phyloP scores from a whole-genome alignment of 2,113 vertebrate species.

The Burhinus bistriatus region DNA sequence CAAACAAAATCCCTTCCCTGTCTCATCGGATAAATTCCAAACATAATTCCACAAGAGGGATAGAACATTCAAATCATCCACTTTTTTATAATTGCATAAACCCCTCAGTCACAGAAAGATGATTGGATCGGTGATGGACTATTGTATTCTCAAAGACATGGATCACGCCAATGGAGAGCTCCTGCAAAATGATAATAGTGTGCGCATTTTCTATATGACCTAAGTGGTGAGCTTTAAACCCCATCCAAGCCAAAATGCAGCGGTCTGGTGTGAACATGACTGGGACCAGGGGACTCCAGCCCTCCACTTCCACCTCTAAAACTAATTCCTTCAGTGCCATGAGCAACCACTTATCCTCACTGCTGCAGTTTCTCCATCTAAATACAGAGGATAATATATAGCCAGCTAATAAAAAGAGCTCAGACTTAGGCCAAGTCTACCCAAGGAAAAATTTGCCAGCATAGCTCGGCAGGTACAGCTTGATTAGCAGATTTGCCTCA shows the following conservation, averaged over 20 bases:
- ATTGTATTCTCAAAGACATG: constrained; percentile 65
- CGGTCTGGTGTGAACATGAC: background rate
- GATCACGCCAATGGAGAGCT: constrained; percentile 37
- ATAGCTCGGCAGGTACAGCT: background rate
- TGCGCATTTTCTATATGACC: background rate
- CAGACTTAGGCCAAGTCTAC: background rate
- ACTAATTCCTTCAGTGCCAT: constrained; percentile 54
- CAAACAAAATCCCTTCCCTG: constrained; percentile 65
- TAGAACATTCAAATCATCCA: constrained; percentile 64
- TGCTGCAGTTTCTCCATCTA: background rate
- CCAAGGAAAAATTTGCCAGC: background rate
- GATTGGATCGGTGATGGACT: constrained; percentile 65
- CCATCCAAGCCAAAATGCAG: constrained; percentile 26
- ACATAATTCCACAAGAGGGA: constrained; percentile 67
- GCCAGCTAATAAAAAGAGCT: background rate
- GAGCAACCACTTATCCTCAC: constrained; percentile 46
- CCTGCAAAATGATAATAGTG: background rate
- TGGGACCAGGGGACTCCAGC: constrained; percentile 3
- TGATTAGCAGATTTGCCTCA: constrained; percentile 4
- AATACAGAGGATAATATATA: background rate
- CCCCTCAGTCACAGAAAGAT: constrained; percentile 60
- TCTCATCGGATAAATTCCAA: constrained; percentile 65
- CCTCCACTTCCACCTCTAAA: background rate
- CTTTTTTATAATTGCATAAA: constrained; percentile 70
- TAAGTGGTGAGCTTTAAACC: background rate